These are phyloP conservation scores for Amiota communis DNA, from an alignment of 2,888 invertebrate species.

Conservation along the genomic window DNA sequence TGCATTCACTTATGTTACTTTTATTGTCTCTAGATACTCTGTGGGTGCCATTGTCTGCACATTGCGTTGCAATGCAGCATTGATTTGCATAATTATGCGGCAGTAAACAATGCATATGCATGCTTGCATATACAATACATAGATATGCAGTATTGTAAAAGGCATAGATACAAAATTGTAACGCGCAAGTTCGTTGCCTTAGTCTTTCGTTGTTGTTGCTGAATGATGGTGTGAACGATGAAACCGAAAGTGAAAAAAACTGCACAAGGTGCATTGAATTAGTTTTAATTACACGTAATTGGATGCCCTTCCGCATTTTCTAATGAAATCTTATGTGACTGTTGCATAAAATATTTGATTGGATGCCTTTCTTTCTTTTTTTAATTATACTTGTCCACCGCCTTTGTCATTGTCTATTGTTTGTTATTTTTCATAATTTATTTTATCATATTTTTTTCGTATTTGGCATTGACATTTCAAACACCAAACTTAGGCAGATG, in stretches of 20 bases:
- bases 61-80: neutral
- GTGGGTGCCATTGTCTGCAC: no score
- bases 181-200: conserved; percentile 46
- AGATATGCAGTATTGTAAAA: neutral
- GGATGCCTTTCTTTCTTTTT: neutral
- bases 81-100: conserved; percentile 8
- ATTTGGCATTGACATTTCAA: conserved; percentile 47
- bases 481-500: neutral
- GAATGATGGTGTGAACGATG: neutral
- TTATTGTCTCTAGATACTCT: no score
- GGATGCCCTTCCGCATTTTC: conserved; percentile 54
- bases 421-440: neutral
- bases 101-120: neutral
- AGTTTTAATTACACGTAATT: conserved; percentile 33
- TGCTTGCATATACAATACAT: no score
- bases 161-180: conserved; percentile 2
- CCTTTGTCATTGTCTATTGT: neutral
- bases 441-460: neutral
- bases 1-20: no score
- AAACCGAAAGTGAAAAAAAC: conserved; percentile 17
- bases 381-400: neutral
- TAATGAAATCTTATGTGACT: neutral
- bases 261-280: conserved; percentile 26
- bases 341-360: neutral
- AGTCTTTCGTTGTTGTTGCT: conserved; percentile 46